Conservation (phyloP, 2,888 invertebrate species). For the Andrena trimmerana region DNA sequence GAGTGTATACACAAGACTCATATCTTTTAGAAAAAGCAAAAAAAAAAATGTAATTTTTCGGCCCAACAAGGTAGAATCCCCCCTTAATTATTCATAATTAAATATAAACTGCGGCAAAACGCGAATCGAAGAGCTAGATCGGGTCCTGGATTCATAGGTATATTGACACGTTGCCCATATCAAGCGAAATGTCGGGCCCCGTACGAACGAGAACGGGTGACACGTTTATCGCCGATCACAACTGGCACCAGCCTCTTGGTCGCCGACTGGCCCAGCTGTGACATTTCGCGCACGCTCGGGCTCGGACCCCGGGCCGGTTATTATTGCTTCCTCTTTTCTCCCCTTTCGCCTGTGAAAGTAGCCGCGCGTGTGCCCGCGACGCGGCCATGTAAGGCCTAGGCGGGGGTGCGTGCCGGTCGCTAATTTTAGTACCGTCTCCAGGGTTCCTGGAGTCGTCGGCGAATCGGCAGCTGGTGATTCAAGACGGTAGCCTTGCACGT, state of each 20-base stretch:
- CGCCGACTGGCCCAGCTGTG: conserved; percentile 63
- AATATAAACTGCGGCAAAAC: too few species aligned
- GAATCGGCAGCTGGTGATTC: conserved; percentile 81
- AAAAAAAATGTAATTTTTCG: too few species aligned
- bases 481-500: conserved; percentile 74
- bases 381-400: conserved; percentile 74
- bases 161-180: too few species aligned
- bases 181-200: too few species aligned
- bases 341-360: conserved; percentile 46
- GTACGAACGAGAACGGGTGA: neutral
- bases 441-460: conserved; percentile 75
- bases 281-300: conserved; percentile 63
- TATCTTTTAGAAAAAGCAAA: too few species aligned
- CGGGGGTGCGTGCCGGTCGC: conserved; percentile 72
- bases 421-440: conserved; percentile 80
- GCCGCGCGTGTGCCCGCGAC: conserved; percentile 62
- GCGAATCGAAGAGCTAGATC: too few species aligned
- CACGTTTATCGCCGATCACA: conserved; percentile 19
- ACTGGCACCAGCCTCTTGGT: conserved; percentile 26
- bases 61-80: too few species aligned
- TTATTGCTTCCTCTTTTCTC: conserved; percentile 69
- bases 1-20: too few species aligned
- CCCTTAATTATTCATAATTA: too few species aligned
- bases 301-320: conserved; percentile 63
- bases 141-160: too few species aligned